A percentile compares a stretch with the other conserved stretches of the same genome.
Conservation (phyloP, 2,113 vertebrate species). For the Nyctibius bracteatus region DNA sequence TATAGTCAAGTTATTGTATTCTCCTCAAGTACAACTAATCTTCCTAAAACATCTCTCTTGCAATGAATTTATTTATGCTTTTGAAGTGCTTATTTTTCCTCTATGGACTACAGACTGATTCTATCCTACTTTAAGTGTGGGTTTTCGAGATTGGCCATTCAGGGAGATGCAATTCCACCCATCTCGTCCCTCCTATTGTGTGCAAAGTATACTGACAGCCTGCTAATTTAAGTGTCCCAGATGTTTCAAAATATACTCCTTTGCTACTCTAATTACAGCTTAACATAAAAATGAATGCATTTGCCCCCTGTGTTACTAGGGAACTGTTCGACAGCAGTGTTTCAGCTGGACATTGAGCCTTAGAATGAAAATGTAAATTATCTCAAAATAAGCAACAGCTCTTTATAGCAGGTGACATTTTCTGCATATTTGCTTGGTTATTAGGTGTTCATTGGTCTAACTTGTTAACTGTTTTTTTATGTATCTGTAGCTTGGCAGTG, state of each 20-base stretch:
- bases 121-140: neutral
- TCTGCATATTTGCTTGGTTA: neutral
- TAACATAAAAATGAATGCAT: accelerated
- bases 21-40: neutral
- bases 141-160: neutral
- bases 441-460: neutral
- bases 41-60: neutral
- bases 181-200: neutral
- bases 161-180: neutral
- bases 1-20: neutral
- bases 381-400: neutral
- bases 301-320: neutral
- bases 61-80: neutral
- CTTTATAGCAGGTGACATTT: neutral
- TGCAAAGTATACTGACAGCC: neutral
- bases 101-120: neutral
- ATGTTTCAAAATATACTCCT: neutral
- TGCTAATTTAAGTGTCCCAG: neutral
- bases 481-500: neutral
- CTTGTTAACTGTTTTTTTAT: neutral
- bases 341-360: neutral
- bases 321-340: neutral
- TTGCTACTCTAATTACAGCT: neutral
- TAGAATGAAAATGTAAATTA: neutral
- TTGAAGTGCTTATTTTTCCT: neutral